Percentiles rank a stretch among this genome's conserved stretches.
Evolutionary conservation across 2,888 invertebrate genomes (phyloP).

Genomic region (Pinctada fucata): DNA sequence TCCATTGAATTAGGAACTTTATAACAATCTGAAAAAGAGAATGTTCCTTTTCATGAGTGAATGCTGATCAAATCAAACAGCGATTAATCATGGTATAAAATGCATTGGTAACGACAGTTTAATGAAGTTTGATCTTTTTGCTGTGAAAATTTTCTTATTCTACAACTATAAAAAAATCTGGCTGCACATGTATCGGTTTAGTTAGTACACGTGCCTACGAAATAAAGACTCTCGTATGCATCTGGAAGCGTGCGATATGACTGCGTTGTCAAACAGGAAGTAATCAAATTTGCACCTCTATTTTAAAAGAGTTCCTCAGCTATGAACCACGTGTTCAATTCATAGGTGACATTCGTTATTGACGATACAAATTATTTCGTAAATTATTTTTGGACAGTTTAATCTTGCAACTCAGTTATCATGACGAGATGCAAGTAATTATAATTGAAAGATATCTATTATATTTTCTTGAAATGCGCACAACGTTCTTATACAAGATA

Average conservation of each 20-base stretch:
- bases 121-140: background rate
- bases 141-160: background rate
- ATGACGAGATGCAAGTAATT: background rate
- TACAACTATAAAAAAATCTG: background rate
- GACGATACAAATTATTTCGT: background rate
- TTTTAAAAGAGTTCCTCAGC: background rate
- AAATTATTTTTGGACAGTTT: background rate
- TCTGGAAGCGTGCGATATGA: background rate
- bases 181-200: background rate
- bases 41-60: no score
- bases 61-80: background rate
- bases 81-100: background rate
- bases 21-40: no score
- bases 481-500: background rate
- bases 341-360: background rate
- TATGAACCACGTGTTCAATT: background rate
- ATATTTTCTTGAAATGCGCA: background rate
- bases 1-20: no score
- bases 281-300: background rate
- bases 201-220: background rate
- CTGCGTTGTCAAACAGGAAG: background rate
- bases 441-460: background rate
- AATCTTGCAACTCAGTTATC: background rate
- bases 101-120: background rate
- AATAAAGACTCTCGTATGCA: background rate